These are phyloP conservation scores for Drosophila histrio DNA, from an alignment of 2,888 invertebrate species.

Conservation along the genomic window DNA sequence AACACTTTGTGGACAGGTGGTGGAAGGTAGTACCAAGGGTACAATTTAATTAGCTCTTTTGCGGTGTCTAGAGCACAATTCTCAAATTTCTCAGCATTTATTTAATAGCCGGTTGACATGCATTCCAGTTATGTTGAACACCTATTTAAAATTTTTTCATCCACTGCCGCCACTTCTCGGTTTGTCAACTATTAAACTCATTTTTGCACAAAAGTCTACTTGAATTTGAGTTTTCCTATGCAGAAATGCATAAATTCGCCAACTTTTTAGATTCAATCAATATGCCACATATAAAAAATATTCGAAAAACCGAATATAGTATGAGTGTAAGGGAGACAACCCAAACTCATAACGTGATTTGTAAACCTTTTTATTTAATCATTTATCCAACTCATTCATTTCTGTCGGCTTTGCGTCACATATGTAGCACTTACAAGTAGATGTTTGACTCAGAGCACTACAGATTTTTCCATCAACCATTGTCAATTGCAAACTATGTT, in stretches of 20 bases:
- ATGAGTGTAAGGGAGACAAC: conserved; percentile 1
- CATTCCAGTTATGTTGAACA: conserved; percentile 16
- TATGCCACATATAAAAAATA: background rate
- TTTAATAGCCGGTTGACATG: conserved; percentile 17
- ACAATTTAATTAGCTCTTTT: background rate
- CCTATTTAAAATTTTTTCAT: conserved; percentile 6
- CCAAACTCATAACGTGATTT: background rate
- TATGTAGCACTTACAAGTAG: conserved; percentile 8
- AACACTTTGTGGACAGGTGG: background rate
- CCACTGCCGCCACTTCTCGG: conserved; percentile 6
- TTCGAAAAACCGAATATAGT: background rate
- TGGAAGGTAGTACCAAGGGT: background rate
- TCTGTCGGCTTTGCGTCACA: conserved; percentile 21
- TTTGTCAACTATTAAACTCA: background rate
- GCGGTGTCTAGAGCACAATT: background rate
- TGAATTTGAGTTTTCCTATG: background rate
- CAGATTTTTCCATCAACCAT: conserved; percentile 9
- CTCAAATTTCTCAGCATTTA: background rate
- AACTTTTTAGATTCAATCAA: background rate
- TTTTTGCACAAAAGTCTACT: background rate
- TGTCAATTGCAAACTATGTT: conserved; percentile 2
- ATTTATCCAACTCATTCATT: conserved; percentile 10
- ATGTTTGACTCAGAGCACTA: background rate
- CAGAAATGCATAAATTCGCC: background rate
- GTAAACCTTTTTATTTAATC: conserved; percentile 1